Evolutionary conservation across 2,888 invertebrate genomes (phyloP).

Genomic region (Sphaeridia pumilis): DNA sequence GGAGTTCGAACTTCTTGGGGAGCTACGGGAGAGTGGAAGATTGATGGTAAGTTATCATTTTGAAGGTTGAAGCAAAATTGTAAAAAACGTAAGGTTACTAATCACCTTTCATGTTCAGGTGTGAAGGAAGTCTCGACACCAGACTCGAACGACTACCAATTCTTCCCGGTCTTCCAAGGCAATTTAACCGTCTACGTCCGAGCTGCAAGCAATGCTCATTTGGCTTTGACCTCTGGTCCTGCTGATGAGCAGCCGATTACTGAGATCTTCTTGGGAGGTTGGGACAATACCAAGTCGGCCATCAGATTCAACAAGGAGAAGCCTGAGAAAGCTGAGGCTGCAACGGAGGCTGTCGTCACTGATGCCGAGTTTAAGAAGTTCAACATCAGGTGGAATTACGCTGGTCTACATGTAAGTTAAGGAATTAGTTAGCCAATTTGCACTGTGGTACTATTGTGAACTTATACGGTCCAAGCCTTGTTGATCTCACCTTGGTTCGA

Average conservation of each 20-base stretch:
- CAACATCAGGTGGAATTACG: conserved; percentile 69
- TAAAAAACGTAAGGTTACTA: too few relatives aligned
- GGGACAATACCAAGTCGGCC: conserved; percentile 72
- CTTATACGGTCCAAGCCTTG: too few relatives aligned
- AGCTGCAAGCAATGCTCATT: conserved; percentile 69
- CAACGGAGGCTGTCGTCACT: conserved; percentile 60
- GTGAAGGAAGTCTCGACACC: conserved; percentile 59
- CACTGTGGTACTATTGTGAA: too few relatives aligned
- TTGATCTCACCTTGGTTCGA: too few relatives aligned
- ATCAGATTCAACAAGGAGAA: conserved; percentile 65
- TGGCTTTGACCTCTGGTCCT: conserved; percentile 57
- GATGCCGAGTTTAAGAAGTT: conserved; percentile 66
- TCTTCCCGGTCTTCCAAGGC: conserved; percentile 58
- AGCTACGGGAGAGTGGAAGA: conserved; percentile 52
- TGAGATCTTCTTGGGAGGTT: conserved; percentile 78
- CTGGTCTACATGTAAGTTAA: conserved; percentile 21
- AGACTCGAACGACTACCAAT: conserved; percentile 70
- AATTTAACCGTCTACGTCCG: conserved; percentile 66
- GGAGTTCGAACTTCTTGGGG: conserved; percentile 56
- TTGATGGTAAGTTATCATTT: conserved; percentile 37
- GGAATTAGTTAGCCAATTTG: too few relatives aligned
- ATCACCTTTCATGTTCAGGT: conserved; percentile 20
- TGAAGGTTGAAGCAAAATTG: neutral
- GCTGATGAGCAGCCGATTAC: conserved; percentile 67
- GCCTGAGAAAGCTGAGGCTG: conserved; percentile 58